These are phyloP conservation scores for Eupristina koningsbergeri DNA, from an alignment of 1,140 invertebrate genomes.

Conservation along the genomic window DNA sequence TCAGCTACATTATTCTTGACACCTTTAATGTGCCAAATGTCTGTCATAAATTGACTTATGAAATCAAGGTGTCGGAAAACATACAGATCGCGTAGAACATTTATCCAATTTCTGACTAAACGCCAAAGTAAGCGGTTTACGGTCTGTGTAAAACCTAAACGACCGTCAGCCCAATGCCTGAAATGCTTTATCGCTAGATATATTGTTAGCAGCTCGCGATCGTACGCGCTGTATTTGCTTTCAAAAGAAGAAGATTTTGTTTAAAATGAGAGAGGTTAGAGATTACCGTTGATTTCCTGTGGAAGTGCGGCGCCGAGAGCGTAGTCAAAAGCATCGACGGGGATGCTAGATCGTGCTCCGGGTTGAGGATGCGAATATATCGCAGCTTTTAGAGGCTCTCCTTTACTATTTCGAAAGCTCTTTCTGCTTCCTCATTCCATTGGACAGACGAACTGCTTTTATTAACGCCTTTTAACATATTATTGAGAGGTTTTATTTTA, in stretches of 20 bases:
- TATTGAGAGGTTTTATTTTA: neutral
- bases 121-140: constrained; percentile 66
- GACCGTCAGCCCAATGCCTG: constrained; percentile 59
- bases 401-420: constrained; percentile 54
- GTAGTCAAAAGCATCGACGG: constrained; percentile 54
- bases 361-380: constrained; percentile 50
- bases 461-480: neutral
- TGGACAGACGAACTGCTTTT: neutral
- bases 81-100: constrained; percentile 58
- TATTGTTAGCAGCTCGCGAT: constrained; percentile 67
- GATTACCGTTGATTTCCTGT: constrained; percentile 51
- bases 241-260: constrained; percentile 59
- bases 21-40: constrained; percentile 57
- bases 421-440: constrained; percentile 37
- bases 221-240: constrained; percentile 61
- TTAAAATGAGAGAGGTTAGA: constrained; percentile 67
- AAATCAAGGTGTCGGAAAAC: constrained; percentile 57
- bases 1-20: constrained; percentile 54
- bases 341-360: constrained; percentile 37
- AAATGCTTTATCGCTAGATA: constrained; percentile 64
- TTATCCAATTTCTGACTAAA: constrained; percentile 60
- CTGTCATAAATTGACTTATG: constrained; percentile 65
- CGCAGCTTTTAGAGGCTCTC: constrained; percentile 52
- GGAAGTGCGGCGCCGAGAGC: constrained; percentile 51
- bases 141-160: constrained; percentile 66